Evolutionary conservation across 2,113 vertebrate species (phyloP), one percentile per base, ranked within the genome.

Genomic region (Onychostruthus taczanowskii): DNA sequence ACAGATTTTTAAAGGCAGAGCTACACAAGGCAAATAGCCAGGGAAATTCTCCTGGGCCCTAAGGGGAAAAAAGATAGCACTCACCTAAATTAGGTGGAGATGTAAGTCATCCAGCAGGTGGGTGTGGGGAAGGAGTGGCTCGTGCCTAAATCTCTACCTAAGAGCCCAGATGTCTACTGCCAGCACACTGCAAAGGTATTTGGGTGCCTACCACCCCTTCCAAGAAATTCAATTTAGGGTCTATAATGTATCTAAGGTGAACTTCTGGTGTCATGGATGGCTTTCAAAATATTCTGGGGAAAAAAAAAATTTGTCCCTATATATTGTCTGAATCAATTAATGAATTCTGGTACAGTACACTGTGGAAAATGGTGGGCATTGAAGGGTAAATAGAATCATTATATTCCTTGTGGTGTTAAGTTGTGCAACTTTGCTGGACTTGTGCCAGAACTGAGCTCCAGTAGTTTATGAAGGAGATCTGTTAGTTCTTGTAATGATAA

Each of bases 401-500:
- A 61, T 82, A 52, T 64, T 67, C 22, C 87, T 78, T 41, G 28
- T 39, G 43, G 14, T 79, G 41, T 43, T 90, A 72, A 86, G 39
- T 83, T 92, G 74, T 72, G 66, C 28, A 94, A 77, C 39, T 80
- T 82, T 46, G 20, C 15, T 95, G 92, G 84, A 72, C 19, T 75
- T 74, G 28, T 74, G 91, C 93, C 93, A 96, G 62, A 63, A 19
- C 18, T 87, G 46, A 88, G 49, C 50, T 92, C 26, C 47, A 69
- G 70, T 64, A 89, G 61, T 73, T 92, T 49, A 62, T 86, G 91
- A 91, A 91, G 72, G 67, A 94, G 89, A 58, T 77, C 63, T 96
- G 84, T 92, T 94, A 93, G 58, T 74, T 96, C 93, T 95, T 94
- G 84, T 49, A 91, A 90, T 84, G 89, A 95, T 94, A 96, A 93